These are phyloP conservation scores for Drosophila pruinosa DNA, from an alignment of 1,140 invertebrate species.

Conservation along the genomic window DNA sequence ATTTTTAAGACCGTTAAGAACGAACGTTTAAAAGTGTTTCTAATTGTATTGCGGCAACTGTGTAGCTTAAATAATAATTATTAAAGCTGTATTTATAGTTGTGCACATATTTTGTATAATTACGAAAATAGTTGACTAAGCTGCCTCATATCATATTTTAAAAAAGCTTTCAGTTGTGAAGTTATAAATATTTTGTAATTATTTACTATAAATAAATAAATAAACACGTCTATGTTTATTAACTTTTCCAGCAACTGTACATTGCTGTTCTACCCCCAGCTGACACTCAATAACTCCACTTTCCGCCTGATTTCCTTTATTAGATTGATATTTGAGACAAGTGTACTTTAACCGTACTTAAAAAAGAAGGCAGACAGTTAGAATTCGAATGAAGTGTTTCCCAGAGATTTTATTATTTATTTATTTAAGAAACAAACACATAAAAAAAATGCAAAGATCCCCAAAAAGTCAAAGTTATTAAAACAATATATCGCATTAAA, in stretches of 20 bases:
- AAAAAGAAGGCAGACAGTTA: neutral
- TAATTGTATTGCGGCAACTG: neutral
- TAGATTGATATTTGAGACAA: neutral
- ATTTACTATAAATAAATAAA: too few relatives aligned
- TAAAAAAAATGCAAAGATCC: conserved; percentile 1
- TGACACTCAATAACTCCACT: neutral
- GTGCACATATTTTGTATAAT: neutral
- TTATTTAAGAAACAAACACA: conserved; percentile 9
- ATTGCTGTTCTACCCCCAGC: neutral
- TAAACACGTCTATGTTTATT: too few relatives aligned
- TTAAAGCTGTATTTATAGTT: neutral
- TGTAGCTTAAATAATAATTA: neutral
- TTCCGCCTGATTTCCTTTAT: neutral
- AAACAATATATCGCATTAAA: conserved; percentile 14
- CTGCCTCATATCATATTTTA: too few relatives aligned
- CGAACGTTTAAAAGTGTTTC: conserved; percentile 6
- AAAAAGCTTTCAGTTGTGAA: neutral
- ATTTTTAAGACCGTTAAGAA: neutral
- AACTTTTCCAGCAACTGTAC: neutral
- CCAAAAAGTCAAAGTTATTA: conserved; percentile 25
- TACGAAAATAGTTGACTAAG: neutral
- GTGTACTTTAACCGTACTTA: neutral
- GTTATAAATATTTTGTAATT: neutral
- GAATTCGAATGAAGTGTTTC: neutral
- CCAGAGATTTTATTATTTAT: neutral